Base-by-base conservation (phyloP, 2,888 invertebrate species). In the Lasioglossum leucozonium region DNA sequence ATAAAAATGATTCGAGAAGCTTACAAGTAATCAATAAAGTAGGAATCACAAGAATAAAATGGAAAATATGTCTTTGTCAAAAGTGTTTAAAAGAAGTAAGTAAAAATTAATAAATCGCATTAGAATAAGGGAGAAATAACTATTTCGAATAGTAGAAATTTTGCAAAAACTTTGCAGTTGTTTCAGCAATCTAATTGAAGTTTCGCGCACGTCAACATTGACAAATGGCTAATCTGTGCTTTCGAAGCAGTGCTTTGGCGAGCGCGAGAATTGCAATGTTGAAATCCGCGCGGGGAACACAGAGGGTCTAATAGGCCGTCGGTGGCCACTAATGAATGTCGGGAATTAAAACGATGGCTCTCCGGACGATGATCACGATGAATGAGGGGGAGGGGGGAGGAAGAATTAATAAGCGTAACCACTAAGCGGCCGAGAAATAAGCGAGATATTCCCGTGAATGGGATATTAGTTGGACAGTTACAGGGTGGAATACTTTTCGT, bases 391-490 rank as follows among this genome's bases (percentile, higher is more conserved):
- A n/a, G n/a, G 55, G 4, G 22, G 11, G 55, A 10, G 16, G 55
- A 22, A 40, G 18, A 62, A 74, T 74, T n/a, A 75, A 67, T 67
- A 37, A 67, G 11, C 30, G 34, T 30, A 18, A 62, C 37, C 37
- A 22, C 22, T 37, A 67, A 22, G 34, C 22, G 67, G 1, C 37
- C 67, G 22, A 67, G 37, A 67, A 67, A 67, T 67, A 67, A 67
- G 4, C 67, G 67, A 37, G 37, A 37, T 75, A 22, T 51, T n/a
- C 16, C 69, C 47, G 26, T 51, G 22, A 37, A 75, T 47, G 47
- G 40, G 11, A 67, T 47, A 76, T 80, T 71, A 71, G 42, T 42
- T 30, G 76, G 16, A 71, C 72, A 77, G 44, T 37, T 51, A 18
- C 34, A 47, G 47, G 34, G 0, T 8, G 11, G 40, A 51, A 40